phyloP scores from a whole-genome alignment of 2,113 vertebrate genomes.

The Lethenteron reissneri region DNA sequence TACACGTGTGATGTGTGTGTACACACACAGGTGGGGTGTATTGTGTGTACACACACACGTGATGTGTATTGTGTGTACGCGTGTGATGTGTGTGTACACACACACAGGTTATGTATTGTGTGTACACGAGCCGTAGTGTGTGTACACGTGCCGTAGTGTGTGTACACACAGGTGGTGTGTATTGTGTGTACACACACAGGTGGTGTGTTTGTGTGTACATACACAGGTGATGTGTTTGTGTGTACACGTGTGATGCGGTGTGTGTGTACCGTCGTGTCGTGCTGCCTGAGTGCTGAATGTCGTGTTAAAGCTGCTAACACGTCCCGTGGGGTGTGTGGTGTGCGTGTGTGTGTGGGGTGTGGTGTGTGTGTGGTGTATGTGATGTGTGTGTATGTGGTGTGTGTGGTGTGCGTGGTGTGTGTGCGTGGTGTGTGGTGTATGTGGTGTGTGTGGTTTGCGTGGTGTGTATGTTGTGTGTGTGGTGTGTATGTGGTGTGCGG shows the following conservation, averaged over 20 bases:
- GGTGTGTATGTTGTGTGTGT: no score
- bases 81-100: not conserved
- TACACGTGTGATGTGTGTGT: not conserved
- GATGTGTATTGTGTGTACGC: not conserved
- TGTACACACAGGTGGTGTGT: not conserved
- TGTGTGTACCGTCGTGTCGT: not conserved
- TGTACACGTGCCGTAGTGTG: not conserved
- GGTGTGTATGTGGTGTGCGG: no score
- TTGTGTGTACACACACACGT: not conserved
- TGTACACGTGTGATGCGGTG: not conserved
- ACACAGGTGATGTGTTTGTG: not conserved
- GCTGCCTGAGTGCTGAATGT: no score
- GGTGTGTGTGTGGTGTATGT: no score
- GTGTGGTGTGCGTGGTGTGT: no score
- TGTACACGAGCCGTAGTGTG: not conserved
- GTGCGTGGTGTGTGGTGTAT: no score
- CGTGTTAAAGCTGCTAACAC: no score
- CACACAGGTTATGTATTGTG: not conserved
- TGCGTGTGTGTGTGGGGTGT: no score
- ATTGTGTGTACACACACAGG: not conserved
- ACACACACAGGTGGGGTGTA: not conserved
- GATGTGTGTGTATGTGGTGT: no score
- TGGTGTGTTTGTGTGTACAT: not conserved
- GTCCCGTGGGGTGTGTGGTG: no score
- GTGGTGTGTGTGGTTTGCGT: no score